phyloP scores from a whole-genome alignment of 2,888 invertebrate genomes.

The Liposcelis brunnea region DNA sequence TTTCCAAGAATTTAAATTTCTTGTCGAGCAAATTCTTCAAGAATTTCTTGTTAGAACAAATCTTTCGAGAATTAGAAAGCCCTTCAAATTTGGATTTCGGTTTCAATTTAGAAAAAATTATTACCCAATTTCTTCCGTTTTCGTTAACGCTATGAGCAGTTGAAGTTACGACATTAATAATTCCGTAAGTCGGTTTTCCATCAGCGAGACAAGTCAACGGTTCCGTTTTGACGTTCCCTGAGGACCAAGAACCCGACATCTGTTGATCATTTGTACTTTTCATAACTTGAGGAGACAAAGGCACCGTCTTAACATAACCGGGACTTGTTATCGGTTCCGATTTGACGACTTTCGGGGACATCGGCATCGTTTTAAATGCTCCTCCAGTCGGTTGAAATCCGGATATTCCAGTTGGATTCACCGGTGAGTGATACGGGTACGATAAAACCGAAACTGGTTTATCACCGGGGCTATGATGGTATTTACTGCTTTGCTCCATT shows the following conservation, averaged over 20 bases:
- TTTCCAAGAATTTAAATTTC: too few relatives aligned
- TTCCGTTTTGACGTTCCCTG: neutral
- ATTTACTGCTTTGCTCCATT: conserved; percentile 32
- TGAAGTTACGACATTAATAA: conserved; percentile 5
- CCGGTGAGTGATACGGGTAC: conserved; percentile 46
- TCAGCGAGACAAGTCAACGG: neutral
- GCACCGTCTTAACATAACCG: neutral
- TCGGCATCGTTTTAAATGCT: conserved; percentile 77
- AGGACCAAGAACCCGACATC: too few relatives aligned
- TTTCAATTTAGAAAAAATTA: too few relatives aligned
- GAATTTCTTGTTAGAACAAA: too few relatives aligned
- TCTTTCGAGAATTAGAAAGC: too few relatives aligned
- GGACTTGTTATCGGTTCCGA: neutral
- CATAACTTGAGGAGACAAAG: too few relatives aligned
- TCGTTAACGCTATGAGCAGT: neutral
- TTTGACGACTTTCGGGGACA: conserved; percentile 31
- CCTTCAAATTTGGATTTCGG: too few relatives aligned
- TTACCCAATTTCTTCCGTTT: conserved; percentile 6
- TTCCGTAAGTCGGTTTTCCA: conserved; percentile 1
- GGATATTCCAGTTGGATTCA: conserved; percentile 66
- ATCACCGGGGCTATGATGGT: conserved; percentile 29
- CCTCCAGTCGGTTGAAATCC: conserved; percentile 88
- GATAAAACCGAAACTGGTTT: conserved; percentile 23
- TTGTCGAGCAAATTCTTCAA: too few relatives aligned
- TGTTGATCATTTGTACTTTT: too few relatives aligned